phyloP scores from a whole-genome alignment of 2,113 vertebrate genomes.

The Lampris megalopsis region DNA sequence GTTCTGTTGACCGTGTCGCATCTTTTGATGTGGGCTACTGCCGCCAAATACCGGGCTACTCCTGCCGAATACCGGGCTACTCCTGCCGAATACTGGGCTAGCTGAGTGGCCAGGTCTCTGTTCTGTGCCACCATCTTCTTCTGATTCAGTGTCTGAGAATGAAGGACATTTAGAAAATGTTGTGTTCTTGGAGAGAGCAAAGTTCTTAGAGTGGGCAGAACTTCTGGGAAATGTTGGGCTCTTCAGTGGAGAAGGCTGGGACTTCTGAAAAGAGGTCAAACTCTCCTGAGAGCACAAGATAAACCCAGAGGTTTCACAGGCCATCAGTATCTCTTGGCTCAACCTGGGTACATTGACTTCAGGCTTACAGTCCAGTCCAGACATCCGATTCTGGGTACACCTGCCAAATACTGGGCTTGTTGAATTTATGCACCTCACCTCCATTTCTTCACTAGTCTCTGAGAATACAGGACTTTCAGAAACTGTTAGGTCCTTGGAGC shows the following conservation, averaged over 20 bases:
- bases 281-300: conserved; percentile 63
- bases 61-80: neutral
- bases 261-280: neutral
- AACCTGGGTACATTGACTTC: conserved; percentile 41
- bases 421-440: neutral
- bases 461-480: too few species aligned
- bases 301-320: conserved; percentile 56
- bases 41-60: conserved; percentile 4
- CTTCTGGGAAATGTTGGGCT: conserved; percentile 53
- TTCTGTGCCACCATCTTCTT: neutral
- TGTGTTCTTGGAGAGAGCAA: neutral
- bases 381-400: neutral
- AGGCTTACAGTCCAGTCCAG: neutral
- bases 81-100: conserved; percentile 25
- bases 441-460: too few species aligned
- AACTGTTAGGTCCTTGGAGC: too few species aligned
- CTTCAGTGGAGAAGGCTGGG: neutral
- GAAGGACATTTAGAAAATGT: conserved; percentile 12
- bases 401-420: conserved; percentile 52
- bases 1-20: neutral
- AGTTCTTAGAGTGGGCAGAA: neutral
- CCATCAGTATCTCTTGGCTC: conserved; percentile 40
- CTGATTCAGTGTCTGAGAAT: conserved; percentile 12
- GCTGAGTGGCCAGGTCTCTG: rapidly evolving
- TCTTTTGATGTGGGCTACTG: neutral